Base-by-base conservation (phyloP, 2,888 invertebrate genomes). In the Allolobophora icterica region DNA sequence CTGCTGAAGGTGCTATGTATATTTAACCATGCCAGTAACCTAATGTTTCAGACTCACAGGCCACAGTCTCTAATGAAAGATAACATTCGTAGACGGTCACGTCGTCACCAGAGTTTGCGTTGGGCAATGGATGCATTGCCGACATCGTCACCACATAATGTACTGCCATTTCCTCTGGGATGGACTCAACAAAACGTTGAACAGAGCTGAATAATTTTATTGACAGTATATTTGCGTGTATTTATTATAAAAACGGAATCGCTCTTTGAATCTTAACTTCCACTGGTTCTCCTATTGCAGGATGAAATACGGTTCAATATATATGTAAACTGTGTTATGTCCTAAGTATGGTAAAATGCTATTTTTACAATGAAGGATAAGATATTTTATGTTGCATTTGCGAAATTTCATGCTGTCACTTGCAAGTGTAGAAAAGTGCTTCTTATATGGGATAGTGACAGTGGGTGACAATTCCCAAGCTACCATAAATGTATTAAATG, bases 11-110 rank as follows among this genome's bases (percentile, higher is more conserved):
- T 71, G 71, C 71, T 71, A 71, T 71, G 30, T 71, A 71, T 71
- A 71, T n/a, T 71, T 71, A 71, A 11, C 30, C 30, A 71, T n/a
- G n/a, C 30, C n/a, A 8, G 71, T 71, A 71, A 30, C 33, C 17
- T n/a, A 3, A 19, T 42, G 38, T 42, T 89, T 52, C 89, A 89
- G 87, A 38, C 38, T 8, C 34, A 87, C 87, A 87, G 87, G 87
- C 87, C 87, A 35, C 38, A 35, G 87, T 87, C 35, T n/a, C 87
- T 87, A 24, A 34, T 87, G 87, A 87, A 38, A 24, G 35, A 87
- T 24, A 87, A 38, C 87, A 87, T 87, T 34, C 87, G 38, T 8
- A 34, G 87, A 24, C 87, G 87, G 24, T 38, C 87, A 38, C 87
- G 87, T 38, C 87, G 87, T 35, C 87, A 87, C 34, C 87, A 87